Evolutionary conservation across 2,888 invertebrate genomes (phyloP).

Genomic region (Lomographa bimaculata): DNA sequence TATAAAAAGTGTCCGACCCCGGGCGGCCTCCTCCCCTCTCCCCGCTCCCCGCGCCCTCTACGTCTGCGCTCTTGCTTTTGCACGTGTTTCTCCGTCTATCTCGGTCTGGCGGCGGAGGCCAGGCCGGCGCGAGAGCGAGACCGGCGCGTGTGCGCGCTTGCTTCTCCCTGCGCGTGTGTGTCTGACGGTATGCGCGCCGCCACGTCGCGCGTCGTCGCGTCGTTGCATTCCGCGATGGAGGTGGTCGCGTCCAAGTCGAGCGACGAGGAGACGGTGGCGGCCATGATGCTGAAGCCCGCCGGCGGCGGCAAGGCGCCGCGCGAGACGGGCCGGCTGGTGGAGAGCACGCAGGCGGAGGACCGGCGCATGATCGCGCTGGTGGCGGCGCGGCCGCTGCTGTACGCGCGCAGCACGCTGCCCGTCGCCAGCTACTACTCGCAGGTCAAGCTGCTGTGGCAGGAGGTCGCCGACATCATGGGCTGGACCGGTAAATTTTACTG

Average conservation of each 20-base stretch:
- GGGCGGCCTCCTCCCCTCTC: neutral
- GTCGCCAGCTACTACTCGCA: conserved; percentile 73
- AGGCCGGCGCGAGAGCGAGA: conserved; percentile 49
- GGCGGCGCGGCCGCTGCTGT: conserved; percentile 66
- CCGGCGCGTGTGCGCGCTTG: conserved; percentile 52
- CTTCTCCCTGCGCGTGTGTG: conserved; percentile 72
- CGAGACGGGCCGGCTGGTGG: conserved; percentile 64
- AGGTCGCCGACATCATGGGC: conserved; percentile 68
- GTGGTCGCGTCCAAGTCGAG: conserved; percentile 18
- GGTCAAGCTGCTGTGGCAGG: conserved; percentile 68
- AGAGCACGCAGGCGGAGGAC: conserved; percentile 72
- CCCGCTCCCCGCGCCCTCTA: conserved; percentile 18
- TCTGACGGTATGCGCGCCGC: conserved; percentile 67
- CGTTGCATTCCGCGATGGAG: conserved; percentile 29
- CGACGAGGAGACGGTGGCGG: conserved; percentile 15
- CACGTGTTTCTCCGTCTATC: conserved; percentile 51
- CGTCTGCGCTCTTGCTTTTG: conserved; percentile 76
- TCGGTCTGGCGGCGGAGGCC: conserved; percentile 34
- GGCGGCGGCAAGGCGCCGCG: conserved; percentile 25
- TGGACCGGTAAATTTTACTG: conserved; percentile 66
- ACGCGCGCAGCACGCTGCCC: conserved; percentile 74
- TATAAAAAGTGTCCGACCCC: conserved; percentile 16
- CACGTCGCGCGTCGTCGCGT: conserved; percentile 43
- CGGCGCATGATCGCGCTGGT: conserved; percentile 69
- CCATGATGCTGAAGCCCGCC: conserved; percentile 8